Base-by-base conservation (phyloP, 2,113 vertebrate genomes). In the Morone saxatilis region DNA sequence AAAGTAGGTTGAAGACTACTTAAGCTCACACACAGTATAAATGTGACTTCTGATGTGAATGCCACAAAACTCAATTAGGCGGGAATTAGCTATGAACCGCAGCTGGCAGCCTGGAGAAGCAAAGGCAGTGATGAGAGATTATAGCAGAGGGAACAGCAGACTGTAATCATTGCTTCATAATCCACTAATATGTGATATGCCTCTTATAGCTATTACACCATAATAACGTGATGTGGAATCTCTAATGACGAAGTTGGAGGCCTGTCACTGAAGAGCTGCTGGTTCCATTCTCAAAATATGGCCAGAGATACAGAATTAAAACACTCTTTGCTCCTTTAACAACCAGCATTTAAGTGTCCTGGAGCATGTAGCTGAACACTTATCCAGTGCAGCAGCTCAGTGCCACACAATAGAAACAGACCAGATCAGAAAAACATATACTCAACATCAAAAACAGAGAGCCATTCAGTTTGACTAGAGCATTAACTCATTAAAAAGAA, bases 151-250 rank as follows among this genome's bases (percentile, higher is more conserved):
- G 78, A 88, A 84, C 71, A 82, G 86, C 79, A 75, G 82, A 86
- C 84, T 78, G 75, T 86, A 90, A 90, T 92, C 83, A 87, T 68
- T 20, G 83, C 84, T 78, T 84, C 72, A 85, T 80, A 84, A 91
- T 87, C 74, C 86, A 84, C 82, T 91, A 78, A 87, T 87, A 72
- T 89, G 84, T 40, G 63, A 75, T 76, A 69, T 74, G 73, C 73
- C 56, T 90, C 72, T 81, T 63, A 77, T 48, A 63, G 83, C 36
- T 43, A 62, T 79, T 56, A 62, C 79, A 81, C 66, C 70, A 59
- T 47, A 31, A 31, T 31, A 66, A 76, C 17, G 66, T 74, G 81
- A 59, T 81, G 86, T 14, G 71, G 41, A 69, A 51, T 71, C 63
- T 82, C 69, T 74, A 59, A 36, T 71, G 68, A 70, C 45, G 57